Percentiles rank a stretch among this genome's conserved stretches.
phyloP scores from a whole-genome alignment of 2,113 vertebrate species.

The Aphyosemion australe region DNA sequence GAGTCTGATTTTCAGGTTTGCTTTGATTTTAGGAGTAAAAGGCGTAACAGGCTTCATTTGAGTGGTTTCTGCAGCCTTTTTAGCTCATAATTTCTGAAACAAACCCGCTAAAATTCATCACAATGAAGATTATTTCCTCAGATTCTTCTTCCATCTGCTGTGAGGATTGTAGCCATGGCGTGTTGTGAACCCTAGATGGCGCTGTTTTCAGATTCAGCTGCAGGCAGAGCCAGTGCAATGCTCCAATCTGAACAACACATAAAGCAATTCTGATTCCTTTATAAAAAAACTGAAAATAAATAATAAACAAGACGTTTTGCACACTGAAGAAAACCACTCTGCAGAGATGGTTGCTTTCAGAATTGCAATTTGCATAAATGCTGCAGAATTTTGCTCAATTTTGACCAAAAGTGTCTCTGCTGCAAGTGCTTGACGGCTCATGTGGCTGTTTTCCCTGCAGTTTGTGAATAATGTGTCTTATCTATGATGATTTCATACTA shows the following conservation, averaged over 20 bases:
- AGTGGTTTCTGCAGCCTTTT: not conserved
- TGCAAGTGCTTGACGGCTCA: not conserved
- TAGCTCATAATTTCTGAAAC: not conserved
- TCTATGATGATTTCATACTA: too few relatives aligned
- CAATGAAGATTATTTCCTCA: not conserved
- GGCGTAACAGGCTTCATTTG: not conserved
- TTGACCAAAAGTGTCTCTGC: not conserved
- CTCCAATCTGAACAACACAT: constrained; percentile 9
- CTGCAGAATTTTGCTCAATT: not conserved
- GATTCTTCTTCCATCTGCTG: not conserved
- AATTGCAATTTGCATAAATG: not conserved
- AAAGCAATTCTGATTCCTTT: not conserved
- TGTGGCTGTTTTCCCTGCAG: not conserved
- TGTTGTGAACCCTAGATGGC: constrained; percentile 62
- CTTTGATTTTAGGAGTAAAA: not conserved
- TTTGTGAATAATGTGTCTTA: too few relatives aligned
- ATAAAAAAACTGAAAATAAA: not conserved
- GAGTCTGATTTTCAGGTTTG: not conserved
- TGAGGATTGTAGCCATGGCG: constrained; percentile 15
- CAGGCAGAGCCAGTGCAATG: not conserved
- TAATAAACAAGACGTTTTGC: not conserved
- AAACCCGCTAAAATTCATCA: not conserved
- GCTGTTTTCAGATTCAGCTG: constrained; percentile 47
- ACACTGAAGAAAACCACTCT: not conserved
- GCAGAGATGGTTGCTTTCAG: not conserved